phyloP scores from a whole-genome alignment of 2,797 vertebrate genomes.

The Tympanoctomys barrerae region DNA sequence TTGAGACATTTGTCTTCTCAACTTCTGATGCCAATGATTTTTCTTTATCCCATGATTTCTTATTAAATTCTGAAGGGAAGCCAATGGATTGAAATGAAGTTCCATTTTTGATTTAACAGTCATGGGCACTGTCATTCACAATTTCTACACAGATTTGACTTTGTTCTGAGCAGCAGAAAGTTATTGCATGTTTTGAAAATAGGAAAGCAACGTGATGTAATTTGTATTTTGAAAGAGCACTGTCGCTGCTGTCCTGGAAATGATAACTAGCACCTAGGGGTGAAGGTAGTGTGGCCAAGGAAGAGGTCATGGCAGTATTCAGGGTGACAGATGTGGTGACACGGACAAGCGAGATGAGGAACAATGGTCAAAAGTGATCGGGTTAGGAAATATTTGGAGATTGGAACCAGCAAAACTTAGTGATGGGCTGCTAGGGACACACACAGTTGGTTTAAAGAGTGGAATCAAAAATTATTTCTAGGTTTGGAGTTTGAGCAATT shows the following conservation, averaged over 20 bases:
- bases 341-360: not conserved
- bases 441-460: not conserved
- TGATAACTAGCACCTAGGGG: not conserved
- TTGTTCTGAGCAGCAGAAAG: not conserved
- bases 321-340: not conserved
- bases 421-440: not conserved
- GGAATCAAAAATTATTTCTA: not conserved
- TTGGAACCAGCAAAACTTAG: not conserved
- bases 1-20: not conserved
- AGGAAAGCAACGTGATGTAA: not conserved
- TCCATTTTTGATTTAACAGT: constrained; percentile 3
- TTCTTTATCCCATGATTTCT: not conserved
- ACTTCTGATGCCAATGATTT: fast-evolving
- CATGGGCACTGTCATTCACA: not conserved
- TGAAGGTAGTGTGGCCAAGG: not conserved
- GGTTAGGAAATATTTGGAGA: not conserved
- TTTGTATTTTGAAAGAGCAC: not conserved
- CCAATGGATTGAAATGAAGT: not conserved
- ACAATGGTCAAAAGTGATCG: too few species aligned
- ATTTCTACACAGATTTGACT: not conserved
- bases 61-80: not conserved
- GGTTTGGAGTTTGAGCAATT: not conserved
- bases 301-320: not conserved
- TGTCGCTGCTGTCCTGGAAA: not conserved
- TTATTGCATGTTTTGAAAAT: not conserved